Conservation (phyloP, 2,113 vertebrate species). For the Cyprinus carpio region DNA sequence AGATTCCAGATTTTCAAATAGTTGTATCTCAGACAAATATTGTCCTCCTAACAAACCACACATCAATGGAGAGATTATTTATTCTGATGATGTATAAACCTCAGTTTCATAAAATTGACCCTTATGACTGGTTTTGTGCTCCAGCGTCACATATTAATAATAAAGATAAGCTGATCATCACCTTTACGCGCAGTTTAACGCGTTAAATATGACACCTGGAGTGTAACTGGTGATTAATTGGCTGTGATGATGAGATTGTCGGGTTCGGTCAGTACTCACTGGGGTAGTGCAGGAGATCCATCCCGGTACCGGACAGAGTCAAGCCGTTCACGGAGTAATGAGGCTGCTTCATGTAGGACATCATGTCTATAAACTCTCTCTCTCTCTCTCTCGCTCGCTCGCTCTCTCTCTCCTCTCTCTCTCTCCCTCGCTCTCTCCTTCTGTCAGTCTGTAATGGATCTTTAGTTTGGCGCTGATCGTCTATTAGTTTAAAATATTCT, state of each 20-base stretch:
- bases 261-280: conserved; percentile 72
- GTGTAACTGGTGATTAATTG: background rate
- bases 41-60: too few species aligned
- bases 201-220: background rate
- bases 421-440: conserved; percentile 61
- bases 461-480: conserved; percentile 33
- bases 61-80: too few species aligned
- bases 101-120: too few species aligned
- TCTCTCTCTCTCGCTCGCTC: conserved; percentile 66
- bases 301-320: conserved; percentile 81
- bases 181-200: background rate
- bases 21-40: too few species aligned
- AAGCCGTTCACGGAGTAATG: conserved; percentile 87
- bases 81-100: too few species aligned
- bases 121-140: too few species aligned
- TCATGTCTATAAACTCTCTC: conserved; percentile 83
- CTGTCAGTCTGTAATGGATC: conserved; percentile 36
- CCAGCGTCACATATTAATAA: background rate
- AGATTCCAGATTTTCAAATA: too few species aligned
- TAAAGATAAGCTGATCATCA: background rate
- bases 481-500: conserved; percentile 34
- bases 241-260: too few species aligned
- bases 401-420: conserved; percentile 63
- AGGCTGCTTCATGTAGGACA: conserved; percentile 89
- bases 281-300: conserved; percentile 86